These are phyloP conservation scores for Ploceus nigricollis DNA, from an alignment of 2,113 vertebrate species.

Conservation along the genomic window DNA sequence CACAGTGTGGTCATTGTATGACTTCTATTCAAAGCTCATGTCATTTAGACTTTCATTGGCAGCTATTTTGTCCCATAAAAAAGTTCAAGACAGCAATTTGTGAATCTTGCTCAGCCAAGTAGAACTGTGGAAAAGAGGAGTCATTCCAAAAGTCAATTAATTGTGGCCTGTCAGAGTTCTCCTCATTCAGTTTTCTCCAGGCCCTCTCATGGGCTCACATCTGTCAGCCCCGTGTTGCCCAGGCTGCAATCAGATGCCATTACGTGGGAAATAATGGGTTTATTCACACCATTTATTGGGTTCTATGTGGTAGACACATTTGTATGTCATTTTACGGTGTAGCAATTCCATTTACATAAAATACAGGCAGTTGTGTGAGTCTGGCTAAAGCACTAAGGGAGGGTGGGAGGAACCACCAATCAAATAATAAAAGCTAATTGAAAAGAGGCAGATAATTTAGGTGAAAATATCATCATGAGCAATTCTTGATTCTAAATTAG, in stretches of 20 bases:
- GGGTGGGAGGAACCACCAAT: not conserved
- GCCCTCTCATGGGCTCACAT: conserved; percentile 38
- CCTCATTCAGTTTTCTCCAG: not conserved
- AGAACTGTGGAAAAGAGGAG: conserved; percentile 68
- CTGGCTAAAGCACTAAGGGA: not conserved
- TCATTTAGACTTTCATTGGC: conserved; percentile 81
- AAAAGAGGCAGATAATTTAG: conserved; percentile 23
- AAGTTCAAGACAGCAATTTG: conserved; percentile 80
- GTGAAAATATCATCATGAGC: not conserved
- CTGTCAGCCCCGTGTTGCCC: conserved; percentile 66
- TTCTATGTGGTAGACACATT: conserved; percentile 59
- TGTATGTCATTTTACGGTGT: conserved; percentile 67
- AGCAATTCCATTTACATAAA: conserved; percentile 67
- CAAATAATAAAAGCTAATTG: conserved; percentile 2
- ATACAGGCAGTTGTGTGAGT: conserved; percentile 41
- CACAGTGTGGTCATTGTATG: conserved; percentile 62
- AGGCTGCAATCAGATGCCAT: conserved; percentile 27
- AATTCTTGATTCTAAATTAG: not conserved
- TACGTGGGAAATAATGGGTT: conserved; percentile 47
- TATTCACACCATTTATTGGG: conserved; percentile 42
- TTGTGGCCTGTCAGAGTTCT: conserved; percentile 54
- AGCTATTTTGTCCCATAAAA: conserved; percentile 78
- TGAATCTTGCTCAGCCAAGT: conserved; percentile 73
- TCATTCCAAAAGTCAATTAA: conserved; percentile 81
- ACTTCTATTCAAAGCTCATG: conserved; percentile 63